Conservation (phyloP, 2,113 vertebrate genomes). For the Stictonetta naevosa region DNA sequence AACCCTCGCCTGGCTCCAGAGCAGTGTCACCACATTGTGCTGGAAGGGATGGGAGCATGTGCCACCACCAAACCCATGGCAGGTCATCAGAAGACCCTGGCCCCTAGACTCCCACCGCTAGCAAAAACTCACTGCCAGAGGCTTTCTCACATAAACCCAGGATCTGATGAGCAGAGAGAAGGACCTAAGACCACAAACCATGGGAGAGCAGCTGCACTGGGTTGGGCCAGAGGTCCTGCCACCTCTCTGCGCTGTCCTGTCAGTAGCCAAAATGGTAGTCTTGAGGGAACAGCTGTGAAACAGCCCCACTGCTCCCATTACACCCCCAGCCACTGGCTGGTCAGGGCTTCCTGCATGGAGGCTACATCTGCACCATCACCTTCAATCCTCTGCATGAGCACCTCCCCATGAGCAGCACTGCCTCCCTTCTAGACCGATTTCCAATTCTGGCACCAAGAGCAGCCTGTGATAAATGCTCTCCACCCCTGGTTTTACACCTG, state of each 20-base stretch:
- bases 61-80: background rate
- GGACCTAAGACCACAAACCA: background rate
- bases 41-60: background rate
- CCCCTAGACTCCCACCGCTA: background rate
- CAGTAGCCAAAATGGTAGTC: background rate
- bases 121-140: background rate
- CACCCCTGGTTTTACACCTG: background rate
- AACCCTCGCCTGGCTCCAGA: background rate
- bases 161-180: background rate
- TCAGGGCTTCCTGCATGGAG: background rate
- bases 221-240: background rate
- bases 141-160: background rate
- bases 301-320: background rate
- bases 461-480: background rate
- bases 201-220: background rate
- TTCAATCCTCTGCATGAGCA: background rate
- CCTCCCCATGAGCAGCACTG: background rate
- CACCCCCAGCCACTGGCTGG: accelerated
- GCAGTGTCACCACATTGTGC: accelerated
- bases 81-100: background rate
- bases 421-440: background rate
- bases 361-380: background rate
- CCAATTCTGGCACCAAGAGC: background rate
- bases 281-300: background rate
- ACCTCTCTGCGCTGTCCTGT: background rate